These are phyloP conservation scores for Geodia barretti DNA, from an alignment of 37 sponge, comb jelly and placozoan genomes.

Conservation along the genomic window DNA sequence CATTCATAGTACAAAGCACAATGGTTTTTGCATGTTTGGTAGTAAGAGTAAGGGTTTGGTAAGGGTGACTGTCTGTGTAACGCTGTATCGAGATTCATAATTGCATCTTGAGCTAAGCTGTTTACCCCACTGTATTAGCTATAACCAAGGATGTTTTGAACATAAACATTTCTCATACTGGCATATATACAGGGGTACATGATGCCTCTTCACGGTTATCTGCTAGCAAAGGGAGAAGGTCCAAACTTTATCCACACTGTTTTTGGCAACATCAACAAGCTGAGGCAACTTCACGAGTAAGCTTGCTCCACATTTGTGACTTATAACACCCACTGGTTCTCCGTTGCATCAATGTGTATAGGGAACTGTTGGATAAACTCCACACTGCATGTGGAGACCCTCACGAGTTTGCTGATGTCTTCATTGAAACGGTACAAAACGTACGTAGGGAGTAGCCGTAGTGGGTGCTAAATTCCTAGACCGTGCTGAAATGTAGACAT, in stretches of 20 bases:
- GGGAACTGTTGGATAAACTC: constrained; percentile 16
- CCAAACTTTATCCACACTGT: constrained; percentile 47
- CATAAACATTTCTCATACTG: background rate
- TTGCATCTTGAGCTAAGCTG: background rate
- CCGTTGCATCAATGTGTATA: background rate
- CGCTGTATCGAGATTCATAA: too few species aligned
- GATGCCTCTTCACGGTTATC: constrained; percentile 36
- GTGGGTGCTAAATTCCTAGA: too few species aligned
- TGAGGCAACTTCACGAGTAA: constrained; percentile 31
- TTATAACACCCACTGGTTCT: too few species aligned
- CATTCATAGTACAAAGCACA: background rate
- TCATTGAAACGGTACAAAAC: constrained; percentile 7
- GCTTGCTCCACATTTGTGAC: constrained; percentile 40
- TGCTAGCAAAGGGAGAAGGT: constrained; percentile 31
- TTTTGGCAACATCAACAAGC: constrained; percentile 45
- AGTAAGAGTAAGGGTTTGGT: too few species aligned
- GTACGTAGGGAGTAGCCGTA: too few species aligned
- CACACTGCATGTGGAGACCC: constrained; percentile 18
- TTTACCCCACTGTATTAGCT: background rate
- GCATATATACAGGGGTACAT: constrained; percentile 44
- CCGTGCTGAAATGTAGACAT: too few species aligned
- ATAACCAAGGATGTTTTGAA: background rate
- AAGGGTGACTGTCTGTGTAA: too few species aligned
- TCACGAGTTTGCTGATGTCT: constrained; percentile 18
- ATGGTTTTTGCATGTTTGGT: background rate